phyloP scores from a whole-genome alignment of 2,888 invertebrate species.

The Odontocolon sp. region DNA sequence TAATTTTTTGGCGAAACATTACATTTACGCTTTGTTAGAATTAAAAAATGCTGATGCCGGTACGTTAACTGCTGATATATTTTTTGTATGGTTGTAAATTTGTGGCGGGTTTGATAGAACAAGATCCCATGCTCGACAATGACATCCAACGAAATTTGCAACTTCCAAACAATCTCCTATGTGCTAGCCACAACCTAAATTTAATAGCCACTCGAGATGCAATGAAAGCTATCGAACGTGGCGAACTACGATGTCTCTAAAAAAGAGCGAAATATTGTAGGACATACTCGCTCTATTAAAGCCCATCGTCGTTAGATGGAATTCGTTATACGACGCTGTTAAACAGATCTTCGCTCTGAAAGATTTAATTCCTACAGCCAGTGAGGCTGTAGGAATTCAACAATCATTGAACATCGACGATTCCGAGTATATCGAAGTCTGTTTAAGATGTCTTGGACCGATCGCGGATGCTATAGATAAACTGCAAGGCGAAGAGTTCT shows the following conservation, averaged over 20 bases:
- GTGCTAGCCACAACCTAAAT: constrained; percentile 18
- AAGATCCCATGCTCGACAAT: too few species aligned
- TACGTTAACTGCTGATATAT: too few species aligned
- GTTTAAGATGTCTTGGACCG: neutral
- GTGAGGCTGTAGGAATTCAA: neutral
- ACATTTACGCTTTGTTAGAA: too few species aligned
- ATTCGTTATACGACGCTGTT: neutral
- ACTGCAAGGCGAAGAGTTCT: constrained; percentile 7
- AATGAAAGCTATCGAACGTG: neutral
- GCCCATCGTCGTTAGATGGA: constrained; percentile 9
- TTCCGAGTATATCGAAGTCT: neutral
- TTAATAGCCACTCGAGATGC: neutral
- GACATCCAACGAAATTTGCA: neutral
- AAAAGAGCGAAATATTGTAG: constrained; percentile 3
- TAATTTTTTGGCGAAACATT: too few species aligned
- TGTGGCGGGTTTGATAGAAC: too few species aligned
- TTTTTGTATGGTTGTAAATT: too few species aligned
- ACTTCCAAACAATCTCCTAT: neutral
- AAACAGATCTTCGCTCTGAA: neutral
- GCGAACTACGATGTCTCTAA: neutral
- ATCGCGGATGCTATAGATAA: constrained; percentile 2
- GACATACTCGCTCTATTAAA: neutral
- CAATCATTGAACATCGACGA: neutral
- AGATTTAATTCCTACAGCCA: neutral
- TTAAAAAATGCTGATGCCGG: too few species aligned